Evolutionary conservation across 2,113 vertebrate species (phyloP), one percentile per base, ranked within the genome.

Genomic region (Amphilophus citrinellus): DNA sequence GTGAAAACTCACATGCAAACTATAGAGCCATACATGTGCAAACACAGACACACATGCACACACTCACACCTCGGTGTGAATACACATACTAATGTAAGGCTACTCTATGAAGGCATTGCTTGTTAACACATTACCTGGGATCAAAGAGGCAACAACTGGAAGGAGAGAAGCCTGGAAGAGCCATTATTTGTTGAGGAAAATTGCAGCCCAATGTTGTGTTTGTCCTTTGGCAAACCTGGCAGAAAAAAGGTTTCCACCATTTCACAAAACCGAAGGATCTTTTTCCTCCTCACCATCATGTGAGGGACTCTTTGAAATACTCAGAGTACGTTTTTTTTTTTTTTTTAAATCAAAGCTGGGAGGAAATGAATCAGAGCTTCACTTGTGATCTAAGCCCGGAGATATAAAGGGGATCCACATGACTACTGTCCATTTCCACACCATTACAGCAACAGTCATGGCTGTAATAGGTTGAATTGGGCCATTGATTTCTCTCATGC

Each of bases 71-170:
- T 89, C 62, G 2, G 9, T 10, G 80, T 18, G n/a, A 88, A 93
- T 78, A 91, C 87, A 92, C 89, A 90, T 65, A 78, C 83, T 90
- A 85, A 87, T 86, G 85, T 84, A 86, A 92, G 85, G 86, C 88
- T 93, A 90, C 91, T 93, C 82, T 77, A 76, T 79, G 85, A 85
- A 92, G 84, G 88, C 73, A 82, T 63, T 86, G 92, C 95, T 92
- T 92, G 94, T 95, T 95, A 95, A 88, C 92, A 92, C 92, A 90
- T 95, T 93, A 94, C 91, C 92, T 91, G 84, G 91, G 93, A 95
- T 96, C 94, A 95, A 94, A 93, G 86, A 88, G 57, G 87, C 85
- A 83, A 79, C 58, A 79, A 83, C 76, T 87, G 60, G 58, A 83
- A 77, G 85, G 53, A 81, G 79, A 86, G 80, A 87, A 53, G 89